Percentiles rank a stretch among this genome's conserved stretches.
Evolutionary conservation across 2,888 invertebrate genomes (phyloP).

Genomic region (Tenthredo mesomela): DNA sequence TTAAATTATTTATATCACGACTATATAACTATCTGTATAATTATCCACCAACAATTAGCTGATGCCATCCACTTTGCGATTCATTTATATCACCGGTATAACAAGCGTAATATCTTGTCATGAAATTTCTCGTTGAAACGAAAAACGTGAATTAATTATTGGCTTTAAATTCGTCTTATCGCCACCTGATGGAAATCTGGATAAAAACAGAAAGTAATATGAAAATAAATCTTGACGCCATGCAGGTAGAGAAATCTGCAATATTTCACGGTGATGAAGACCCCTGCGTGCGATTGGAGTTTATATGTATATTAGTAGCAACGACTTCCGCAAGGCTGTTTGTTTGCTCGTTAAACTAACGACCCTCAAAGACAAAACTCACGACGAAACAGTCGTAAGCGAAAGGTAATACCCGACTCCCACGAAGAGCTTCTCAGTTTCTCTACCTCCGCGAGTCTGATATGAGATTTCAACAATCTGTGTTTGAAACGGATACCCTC

Average conservation of each 20-base stretch:
- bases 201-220: background rate
- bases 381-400: conserved; percentile 38
- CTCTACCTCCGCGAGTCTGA: background rate
- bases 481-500: background rate
- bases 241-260: background rate
- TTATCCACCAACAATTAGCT: conserved; percentile 13
- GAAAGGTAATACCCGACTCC: conserved; percentile 40
- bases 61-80: conserved; percentile 8
- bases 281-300: background rate
- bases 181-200: background rate
- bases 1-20: conserved; percentile 13
- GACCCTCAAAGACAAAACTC: conserved; percentile 26
- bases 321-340: conserved; percentile 34
- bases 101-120: background rate
- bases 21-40: background rate
- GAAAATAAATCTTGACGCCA: background rate
- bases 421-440: conserved; percentile 34
- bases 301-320: conserved; percentile 39
- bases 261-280: conserved; percentile 18
- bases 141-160: background rate
- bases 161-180: background rate
- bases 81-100: conserved; percentile 3
- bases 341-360: conserved; percentile 43
- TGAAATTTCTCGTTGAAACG: background rate
- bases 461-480: conserved; percentile 24